Evolutionary conservation across 2,888 invertebrate genomes (phyloP), one percentile per base, ranked within the genome.

Genomic region (Ectemnius lituratus): DNA sequence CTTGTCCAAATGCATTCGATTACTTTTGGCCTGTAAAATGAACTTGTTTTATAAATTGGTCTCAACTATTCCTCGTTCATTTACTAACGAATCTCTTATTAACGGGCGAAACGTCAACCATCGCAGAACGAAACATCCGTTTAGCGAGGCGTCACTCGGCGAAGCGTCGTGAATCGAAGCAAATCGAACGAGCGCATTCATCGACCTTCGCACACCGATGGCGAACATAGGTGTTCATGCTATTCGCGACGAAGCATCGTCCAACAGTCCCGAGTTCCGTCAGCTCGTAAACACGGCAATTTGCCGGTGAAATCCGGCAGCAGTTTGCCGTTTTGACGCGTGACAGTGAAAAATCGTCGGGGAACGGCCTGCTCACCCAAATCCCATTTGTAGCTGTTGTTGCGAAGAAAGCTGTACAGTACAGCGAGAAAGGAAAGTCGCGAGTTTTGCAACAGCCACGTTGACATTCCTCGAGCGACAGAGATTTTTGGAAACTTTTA

Each of bases 351-450:
- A 64, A 63, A 57, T 79, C 76, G 66, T 76, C 68, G 75, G 72
- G 18, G 46, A 75, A 67, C 58, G 73, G 75, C 70, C 70, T 65
- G 75, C 67, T 83, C 76, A 76, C 78, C 77, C 78, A 78, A 82
- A 82, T 81, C 75, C 37, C 16, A 52, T 37, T 37, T 13, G 52
- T 4, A 14, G 52, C 14, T 14, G 5, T 16, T 14, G 52, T 52
- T 52, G n/a, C 37, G 37, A 37, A 37, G 37, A 37, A 37, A 6
- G 11, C 37, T 37, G 37, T 2, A 23, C 23, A 37, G 37, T 37
- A 11, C 5, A 6, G 5, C 8, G 37, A 37, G 37, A 37, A 37
- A 37, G 11, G 37, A 37, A 37, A 37, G 37, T 4, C 37, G 37
- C 37, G 6, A 37, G 37, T 37, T 37, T 37, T 37, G 37, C 37